phyloP scores from a whole-genome alignment of 2,113 vertebrate species.

The Chaenocephalus aceratus region DNA sequence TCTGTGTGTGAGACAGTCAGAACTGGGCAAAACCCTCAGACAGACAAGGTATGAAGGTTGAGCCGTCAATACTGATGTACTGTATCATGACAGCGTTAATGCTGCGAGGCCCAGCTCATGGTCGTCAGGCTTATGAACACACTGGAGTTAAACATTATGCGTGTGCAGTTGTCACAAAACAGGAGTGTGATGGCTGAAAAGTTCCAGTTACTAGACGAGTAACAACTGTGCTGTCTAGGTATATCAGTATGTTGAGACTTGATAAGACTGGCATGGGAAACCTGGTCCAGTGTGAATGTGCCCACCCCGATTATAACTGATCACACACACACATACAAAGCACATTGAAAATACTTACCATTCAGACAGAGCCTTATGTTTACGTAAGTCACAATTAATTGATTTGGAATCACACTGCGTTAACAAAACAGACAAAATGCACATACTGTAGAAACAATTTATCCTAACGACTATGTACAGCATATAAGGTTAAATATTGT shows the following conservation, averaged over 20 bases:
- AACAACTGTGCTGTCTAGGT: constrained; percentile 37
- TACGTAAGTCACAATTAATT: background rate
- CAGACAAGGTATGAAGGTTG: constrained; percentile 5
- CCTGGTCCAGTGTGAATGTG: constrained; percentile 27
- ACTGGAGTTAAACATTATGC: constrained; percentile 11
- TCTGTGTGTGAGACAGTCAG: constrained; percentile 2
- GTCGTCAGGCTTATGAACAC: constrained; percentile 19
- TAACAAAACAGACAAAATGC: background rate
- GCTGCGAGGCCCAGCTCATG: constrained; percentile 20
- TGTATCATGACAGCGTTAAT: constrained; percentile 12
- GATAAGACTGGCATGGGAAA: constrained; percentile 52
- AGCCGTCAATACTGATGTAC: constrained; percentile 16
- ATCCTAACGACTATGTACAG: background rate
- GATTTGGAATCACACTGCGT: background rate
- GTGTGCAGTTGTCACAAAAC: constrained; percentile 26
- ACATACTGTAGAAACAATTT: too few species aligned
- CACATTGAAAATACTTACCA: background rate
- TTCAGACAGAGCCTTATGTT: background rate
- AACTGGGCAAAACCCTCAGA: constrained; percentile 2
- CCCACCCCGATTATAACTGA: constrained; percentile 65
- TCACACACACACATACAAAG: constrained; percentile 64
- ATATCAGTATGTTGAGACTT: constrained; percentile 27
- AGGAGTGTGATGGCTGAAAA: constrained; percentile 38
- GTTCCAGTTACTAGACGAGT: constrained; percentile 31
- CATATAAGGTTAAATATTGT: background rate